Evolutionary conservation across 2,797 vertebrate species (phyloP).

Genomic region (Harpagifer antarcticus): DNA sequence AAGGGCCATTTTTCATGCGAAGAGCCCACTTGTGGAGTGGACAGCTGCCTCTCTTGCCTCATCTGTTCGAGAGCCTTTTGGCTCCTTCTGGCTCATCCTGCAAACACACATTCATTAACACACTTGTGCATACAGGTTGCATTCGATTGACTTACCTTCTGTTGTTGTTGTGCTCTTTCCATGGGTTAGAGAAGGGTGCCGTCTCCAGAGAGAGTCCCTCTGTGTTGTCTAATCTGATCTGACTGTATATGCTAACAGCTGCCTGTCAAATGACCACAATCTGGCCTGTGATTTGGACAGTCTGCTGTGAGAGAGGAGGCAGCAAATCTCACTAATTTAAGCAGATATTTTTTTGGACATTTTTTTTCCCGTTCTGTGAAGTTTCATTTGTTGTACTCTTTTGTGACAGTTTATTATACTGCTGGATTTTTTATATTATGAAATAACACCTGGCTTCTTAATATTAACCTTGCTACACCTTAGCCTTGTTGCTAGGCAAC

Average conservation of each 20-base stretch:
- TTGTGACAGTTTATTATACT: constrained; percentile 47
- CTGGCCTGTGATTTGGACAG: constrained; percentile 39
- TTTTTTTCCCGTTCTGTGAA: constrained; percentile 13
- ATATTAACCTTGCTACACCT: constrained; percentile 85
- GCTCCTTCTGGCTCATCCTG: constrained; percentile 55
- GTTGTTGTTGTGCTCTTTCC: constrained; percentile 33
- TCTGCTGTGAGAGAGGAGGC: constrained; percentile 10
- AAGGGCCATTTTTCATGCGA: constrained; percentile 40
- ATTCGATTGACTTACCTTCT: constrained; percentile 30
- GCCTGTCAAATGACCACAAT: constrained; percentile 45
- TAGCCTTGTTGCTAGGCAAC: constrained; percentile 86
- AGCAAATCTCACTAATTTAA: background rate
- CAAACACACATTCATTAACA: constrained; percentile 37
- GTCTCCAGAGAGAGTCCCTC: constrained; percentile 10
- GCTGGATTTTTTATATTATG: constrained; percentile 62
- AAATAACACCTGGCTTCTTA: constrained; percentile 81
- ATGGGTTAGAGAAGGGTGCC: constrained; percentile 3
- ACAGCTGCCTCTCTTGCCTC: constrained; percentile 63
- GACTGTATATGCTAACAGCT: constrained; percentile 19
- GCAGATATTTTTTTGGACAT: background rate
- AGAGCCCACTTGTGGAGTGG: constrained; percentile 47
- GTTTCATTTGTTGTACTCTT: constrained; percentile 31
- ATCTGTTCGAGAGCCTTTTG: constrained; percentile 79
- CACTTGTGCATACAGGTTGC: constrained; percentile 29
- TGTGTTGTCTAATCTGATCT: constrained; percentile 24